Conservation (phyloP, 2,797 vertebrate species). For the Pseudochaenichthys georgianus region DNA sequence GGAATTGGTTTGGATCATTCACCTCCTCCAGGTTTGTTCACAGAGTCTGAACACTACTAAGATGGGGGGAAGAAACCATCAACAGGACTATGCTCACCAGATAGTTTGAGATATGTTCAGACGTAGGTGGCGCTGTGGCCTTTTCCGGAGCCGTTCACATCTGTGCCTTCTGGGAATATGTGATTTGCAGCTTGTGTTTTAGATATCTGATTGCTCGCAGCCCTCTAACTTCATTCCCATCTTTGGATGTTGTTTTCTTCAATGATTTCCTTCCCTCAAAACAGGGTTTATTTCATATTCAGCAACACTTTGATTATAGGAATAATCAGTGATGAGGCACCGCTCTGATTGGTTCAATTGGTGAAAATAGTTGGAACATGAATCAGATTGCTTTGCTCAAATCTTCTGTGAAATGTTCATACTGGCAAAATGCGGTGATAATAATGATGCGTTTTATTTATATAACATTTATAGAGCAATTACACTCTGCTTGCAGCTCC, state of each 20-base stretch:
- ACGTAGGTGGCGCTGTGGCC: neutral
- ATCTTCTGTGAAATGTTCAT: slow-evolving; percentile 40
- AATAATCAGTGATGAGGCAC: slow-evolving; percentile 39
- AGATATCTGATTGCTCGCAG: slow-evolving; percentile 32
- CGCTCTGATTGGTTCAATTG: slow-evolving; percentile 46
- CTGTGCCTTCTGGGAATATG: neutral
- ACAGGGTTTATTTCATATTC: slow-evolving; percentile 5
- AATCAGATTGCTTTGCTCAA: slow-evolving; percentile 36
- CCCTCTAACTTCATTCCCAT: slow-evolving; percentile 31
- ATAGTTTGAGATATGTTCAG: neutral
- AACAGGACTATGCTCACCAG: neutral
- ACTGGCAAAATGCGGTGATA: slow-evolving; percentile 28
- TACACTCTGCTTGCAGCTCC: slow-evolving; percentile 50
- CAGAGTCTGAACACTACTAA: no score
- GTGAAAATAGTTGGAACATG: slow-evolving; percentile 16
- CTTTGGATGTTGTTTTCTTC: slow-evolving; percentile 31
- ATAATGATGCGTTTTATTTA: slow-evolving; percentile 45
- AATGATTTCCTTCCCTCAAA: slow-evolving; percentile 5
- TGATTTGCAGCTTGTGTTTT: slow-evolving; percentile 27
- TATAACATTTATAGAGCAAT: slow-evolving; percentile 42
- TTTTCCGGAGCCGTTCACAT: slow-evolving; percentile 2
- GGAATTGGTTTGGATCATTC: slow-evolving; percentile 12
- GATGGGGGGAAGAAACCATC: neutral
- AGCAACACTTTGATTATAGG: slow-evolving; percentile 35
- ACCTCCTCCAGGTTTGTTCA: neutral